Evolutionary conservation across 2,113 vertebrate species (phyloP).

Genomic region (Trematocara nigrifrons): DNA sequence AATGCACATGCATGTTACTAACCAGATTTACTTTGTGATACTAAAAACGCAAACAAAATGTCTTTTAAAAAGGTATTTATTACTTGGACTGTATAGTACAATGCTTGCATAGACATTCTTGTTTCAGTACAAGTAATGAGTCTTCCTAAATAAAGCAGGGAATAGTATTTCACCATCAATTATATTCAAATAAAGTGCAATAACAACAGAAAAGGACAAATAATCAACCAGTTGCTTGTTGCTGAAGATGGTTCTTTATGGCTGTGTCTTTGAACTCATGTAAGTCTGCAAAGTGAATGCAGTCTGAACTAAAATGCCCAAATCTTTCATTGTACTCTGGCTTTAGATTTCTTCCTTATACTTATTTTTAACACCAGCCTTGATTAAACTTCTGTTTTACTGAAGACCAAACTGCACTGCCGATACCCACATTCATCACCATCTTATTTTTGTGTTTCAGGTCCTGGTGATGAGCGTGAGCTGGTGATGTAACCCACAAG

Average conservation of each 20-base stretch:
- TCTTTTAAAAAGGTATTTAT: not conserved
- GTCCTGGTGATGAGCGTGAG: not conserved
- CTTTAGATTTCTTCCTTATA: not conserved
- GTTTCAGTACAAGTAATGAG: not conserved
- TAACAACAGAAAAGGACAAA: not conserved
- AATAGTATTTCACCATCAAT: not conserved
- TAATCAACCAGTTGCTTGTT: not conserved
- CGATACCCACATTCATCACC: not conserved
- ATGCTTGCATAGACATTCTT: not conserved
- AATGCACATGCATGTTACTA: not conserved
- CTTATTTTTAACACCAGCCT: not conserved
- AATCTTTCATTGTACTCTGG: not conserved
- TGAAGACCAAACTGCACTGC: not conserved
- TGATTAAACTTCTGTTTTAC: not conserved
- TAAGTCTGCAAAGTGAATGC: not conserved
- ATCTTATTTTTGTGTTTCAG: conserved; percentile 1
- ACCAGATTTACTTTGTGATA: not conserved
- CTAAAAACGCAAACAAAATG: not conserved
- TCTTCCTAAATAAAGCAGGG: not conserved
- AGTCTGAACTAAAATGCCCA: not conserved
- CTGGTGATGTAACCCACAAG: not conserved
- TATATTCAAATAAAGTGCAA: not conserved
- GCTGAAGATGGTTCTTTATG: not conserved
- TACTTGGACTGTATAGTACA: not conserved
- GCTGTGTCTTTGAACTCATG: not conserved